Conservation (phyloP, 2,797 vertebrate species). For the Liparis tanakae region DNA sequence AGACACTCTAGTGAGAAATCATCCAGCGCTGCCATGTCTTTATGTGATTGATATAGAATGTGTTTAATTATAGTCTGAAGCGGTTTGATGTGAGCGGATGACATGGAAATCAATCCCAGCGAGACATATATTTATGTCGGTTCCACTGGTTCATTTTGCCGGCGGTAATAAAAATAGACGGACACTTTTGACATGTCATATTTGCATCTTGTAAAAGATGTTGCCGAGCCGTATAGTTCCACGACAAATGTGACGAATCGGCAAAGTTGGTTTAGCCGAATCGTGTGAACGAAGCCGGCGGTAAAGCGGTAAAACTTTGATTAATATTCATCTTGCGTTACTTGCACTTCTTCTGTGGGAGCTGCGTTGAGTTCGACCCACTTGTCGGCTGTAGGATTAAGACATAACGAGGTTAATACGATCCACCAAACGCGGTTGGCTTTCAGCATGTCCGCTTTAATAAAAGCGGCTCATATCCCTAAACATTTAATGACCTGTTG, state of each 20-base stretch:
- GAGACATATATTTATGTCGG: constrained; percentile 39
- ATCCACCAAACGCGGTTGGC: constrained; percentile 29
- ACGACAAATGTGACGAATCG: not conserved
- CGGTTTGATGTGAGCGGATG: constrained; percentile 43
- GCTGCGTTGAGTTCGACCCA: constrained; percentile 54
- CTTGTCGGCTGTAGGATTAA: constrained; percentile 49
- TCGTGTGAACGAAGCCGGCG: not conserved
- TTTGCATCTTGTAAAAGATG: constrained; percentile 15
- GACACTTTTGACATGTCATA: constrained; percentile 25
- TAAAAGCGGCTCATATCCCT: constrained; percentile 50
- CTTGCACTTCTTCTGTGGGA: constrained; percentile 45
- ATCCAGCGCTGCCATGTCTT: not conserved
- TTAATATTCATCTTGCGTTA: constrained; percentile 51
- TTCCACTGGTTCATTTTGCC: constrained; percentile 26
- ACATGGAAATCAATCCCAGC: constrained; percentile 40
- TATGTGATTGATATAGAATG: constrained; percentile 30
- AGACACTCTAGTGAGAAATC: constrained; percentile 6
- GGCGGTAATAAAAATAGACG: constrained; percentile 29
- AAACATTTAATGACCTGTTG: constrained; percentile 62
- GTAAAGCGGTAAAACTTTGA: constrained; percentile 32
- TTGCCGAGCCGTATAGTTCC: not conserved
- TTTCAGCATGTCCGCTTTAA: constrained; percentile 36
- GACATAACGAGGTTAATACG: constrained; percentile 34
- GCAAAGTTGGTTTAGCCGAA: not conserved
- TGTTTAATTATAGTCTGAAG: constrained; percentile 39